phyloP scores from a whole-genome alignment of 2,888 invertebrate species.

The Petrolisthes cinctipes region DNA sequence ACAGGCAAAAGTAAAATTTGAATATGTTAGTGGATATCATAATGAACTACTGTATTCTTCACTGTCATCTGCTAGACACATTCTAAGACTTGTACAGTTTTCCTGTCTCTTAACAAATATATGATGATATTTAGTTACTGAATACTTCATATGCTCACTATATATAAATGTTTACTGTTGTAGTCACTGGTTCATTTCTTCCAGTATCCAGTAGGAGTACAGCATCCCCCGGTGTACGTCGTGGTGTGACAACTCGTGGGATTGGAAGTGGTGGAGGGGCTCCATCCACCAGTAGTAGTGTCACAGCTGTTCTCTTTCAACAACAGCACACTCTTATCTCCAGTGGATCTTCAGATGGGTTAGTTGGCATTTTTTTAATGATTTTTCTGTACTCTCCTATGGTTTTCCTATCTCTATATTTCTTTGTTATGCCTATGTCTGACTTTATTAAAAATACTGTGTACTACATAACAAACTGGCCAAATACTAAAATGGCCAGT shows the following conservation, averaged over 20 bases:
- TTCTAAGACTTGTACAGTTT: no score
- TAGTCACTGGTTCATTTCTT: no score
- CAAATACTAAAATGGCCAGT: neutral
- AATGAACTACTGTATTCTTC: no score
- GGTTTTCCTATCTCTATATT: no score
- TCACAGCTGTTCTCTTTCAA: conserved; percentile 87
- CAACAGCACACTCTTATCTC: conserved; percentile 84
- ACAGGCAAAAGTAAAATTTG: no score
- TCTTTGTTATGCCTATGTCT: neutral
- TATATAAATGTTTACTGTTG: no score
- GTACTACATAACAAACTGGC: neutral
- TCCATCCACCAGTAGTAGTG: conserved; percentile 70
- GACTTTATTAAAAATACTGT: neutral
- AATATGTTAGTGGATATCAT: no score
- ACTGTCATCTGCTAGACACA: no score
- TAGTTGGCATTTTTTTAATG: conserved; percentile 66
- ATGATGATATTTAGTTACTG: no score
- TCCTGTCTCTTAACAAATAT: no score
- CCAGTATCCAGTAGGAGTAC: neutral
- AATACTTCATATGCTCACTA: no score
- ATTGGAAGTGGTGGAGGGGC: conserved; percentile 49
- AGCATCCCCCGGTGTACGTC: conserved; percentile 42
- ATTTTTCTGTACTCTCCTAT: neutral
- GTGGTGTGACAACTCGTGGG: conserved; percentile 64
- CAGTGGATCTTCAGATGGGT: conserved; percentile 89